phyloP scores from a whole-genome alignment of 2,113 vertebrate genomes.

The Prinia subflava region DNA sequence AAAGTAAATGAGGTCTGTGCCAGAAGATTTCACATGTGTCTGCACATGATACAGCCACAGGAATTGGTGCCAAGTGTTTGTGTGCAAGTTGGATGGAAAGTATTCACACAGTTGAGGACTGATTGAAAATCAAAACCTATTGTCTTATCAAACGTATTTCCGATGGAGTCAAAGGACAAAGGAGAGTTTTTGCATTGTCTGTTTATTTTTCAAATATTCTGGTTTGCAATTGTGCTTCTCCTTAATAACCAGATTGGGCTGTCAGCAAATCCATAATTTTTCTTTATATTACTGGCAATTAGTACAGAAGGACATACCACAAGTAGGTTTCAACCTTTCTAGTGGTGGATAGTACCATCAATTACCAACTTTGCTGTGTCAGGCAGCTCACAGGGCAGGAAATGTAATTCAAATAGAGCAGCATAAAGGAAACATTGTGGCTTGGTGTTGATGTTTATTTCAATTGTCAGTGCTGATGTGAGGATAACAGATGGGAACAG shows the following conservation, averaged over 20 bases:
- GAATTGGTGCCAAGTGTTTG: background rate
- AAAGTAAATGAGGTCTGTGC: background rate
- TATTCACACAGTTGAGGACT: background rate
- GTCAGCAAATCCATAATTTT: background rate
- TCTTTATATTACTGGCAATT: background rate
- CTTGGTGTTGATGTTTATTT: conserved; percentile 38
- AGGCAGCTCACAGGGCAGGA: background rate
- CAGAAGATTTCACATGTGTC: background rate
- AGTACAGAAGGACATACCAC: background rate
- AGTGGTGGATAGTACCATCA: background rate
- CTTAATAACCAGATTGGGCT: background rate
- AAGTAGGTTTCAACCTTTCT: background rate
- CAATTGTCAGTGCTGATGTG: background rate
- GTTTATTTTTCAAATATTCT: background rate
- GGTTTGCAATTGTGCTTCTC: background rate
- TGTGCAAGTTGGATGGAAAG: background rate
- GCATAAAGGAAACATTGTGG: background rate
- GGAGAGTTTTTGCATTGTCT: background rate
- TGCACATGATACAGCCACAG: background rate
- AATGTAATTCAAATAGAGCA: background rate
- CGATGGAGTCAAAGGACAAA: background rate
- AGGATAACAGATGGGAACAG: background rate
- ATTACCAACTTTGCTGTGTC: conserved; percentile 3
- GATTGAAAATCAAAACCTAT: conserved; percentile 26
- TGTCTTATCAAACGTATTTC: conserved; percentile 1